Percentiles rank a stretch among this genome's conserved stretches.
Evolutionary conservation across 2,888 invertebrate species (phyloP).

Genomic region (Odontocerum albicorne): DNA sequence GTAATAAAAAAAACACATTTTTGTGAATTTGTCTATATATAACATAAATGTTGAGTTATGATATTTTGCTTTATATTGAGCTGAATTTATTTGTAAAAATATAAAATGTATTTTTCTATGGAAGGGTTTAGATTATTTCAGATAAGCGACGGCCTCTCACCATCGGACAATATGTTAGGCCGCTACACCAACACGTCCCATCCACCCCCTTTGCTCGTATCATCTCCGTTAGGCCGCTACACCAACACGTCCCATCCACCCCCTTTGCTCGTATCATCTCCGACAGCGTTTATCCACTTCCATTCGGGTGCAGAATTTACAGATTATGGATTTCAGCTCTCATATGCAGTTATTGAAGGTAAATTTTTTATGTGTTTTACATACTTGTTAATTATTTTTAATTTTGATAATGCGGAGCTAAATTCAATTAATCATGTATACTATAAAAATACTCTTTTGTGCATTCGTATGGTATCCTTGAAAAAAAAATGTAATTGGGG

Average conservation of each 20-base stretch:
- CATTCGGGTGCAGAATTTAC: constrained; percentile 72
- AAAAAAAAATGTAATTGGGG: too few relatives aligned
- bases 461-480: too few relatives aligned
- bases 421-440: too few relatives aligned
- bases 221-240: constrained; percentile 66
- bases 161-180: constrained; percentile 56
- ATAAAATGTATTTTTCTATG: too few relatives aligned
- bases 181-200: constrained; percentile 74
- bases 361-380: constrained; percentile 27
- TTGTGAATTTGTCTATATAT: too few relatives aligned
- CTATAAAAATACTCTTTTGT: too few relatives aligned
- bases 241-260: constrained; percentile 77
- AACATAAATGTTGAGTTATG: too few relatives aligned
- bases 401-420: too few relatives aligned
- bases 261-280: constrained; percentile 69
- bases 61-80: too few relatives aligned
- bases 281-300: constrained; percentile 69
- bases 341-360: constrained; percentile 72
- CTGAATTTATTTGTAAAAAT: too few relatives aligned
- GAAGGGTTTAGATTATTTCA: constrained; percentile 40
- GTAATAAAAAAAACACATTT: too few relatives aligned
- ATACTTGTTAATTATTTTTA: too few relatives aligned
- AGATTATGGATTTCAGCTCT: constrained; percentile 85
- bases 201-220: constrained; percentile 72
- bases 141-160: constrained; percentile 59